Conservation (phyloP, 2,888 invertebrate species). For the Pyrrhosoma nymphula region DNA sequence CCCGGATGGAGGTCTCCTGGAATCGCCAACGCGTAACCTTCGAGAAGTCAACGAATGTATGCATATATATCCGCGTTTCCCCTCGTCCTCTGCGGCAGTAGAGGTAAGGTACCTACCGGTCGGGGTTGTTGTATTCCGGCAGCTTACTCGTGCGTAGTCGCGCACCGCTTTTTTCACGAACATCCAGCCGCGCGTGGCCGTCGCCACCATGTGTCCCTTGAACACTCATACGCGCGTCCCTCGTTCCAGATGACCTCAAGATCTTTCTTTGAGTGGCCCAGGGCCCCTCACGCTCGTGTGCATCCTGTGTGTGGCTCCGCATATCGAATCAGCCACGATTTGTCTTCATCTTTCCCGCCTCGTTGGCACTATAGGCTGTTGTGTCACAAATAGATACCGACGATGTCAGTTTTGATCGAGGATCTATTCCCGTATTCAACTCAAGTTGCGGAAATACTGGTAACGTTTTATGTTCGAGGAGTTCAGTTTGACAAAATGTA, state of each 20-base stretch:
- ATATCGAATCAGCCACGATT: neutral
- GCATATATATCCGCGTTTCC: neutral
- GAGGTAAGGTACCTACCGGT: neutral
- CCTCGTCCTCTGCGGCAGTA: no score
- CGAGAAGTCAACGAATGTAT: neutral
- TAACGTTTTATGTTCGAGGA: no score
- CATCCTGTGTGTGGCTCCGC: neutral
- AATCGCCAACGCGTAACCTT: slow-evolving; percentile 21
- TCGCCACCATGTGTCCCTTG: neutral
- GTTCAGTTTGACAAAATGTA: no score
- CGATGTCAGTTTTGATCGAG: no score
- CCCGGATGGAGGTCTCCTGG: neutral
- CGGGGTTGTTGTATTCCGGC: neutral
- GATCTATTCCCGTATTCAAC: no score
- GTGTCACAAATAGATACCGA: neutral
- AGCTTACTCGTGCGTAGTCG: neutral
- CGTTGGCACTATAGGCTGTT: neutral
- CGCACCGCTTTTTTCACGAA: neutral
- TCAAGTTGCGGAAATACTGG: no score
- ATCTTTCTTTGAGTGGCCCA: neutral
- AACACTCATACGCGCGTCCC: neutral
- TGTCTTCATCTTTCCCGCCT: neutral
- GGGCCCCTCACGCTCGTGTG: neutral
- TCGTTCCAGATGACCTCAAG: neutral
- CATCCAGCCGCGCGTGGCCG: neutral